A percentile compares a stretch with the other conserved stretches of the same genome.
phyloP scores from a whole-genome alignment of 2,888 invertebrate species.

The Antheraea yamamai region DNA sequence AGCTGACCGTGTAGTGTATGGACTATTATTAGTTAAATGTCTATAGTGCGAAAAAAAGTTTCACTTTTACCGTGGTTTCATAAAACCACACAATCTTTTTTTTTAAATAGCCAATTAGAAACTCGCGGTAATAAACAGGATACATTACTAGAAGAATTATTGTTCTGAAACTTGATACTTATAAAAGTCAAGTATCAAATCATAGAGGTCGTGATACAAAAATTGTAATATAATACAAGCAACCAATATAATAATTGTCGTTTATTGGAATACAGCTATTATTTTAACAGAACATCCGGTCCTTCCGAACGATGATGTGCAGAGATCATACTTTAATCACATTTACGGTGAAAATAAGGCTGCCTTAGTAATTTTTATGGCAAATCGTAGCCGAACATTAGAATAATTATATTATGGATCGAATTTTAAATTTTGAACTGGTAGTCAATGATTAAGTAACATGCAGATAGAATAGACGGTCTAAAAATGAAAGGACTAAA shows the following conservation, averaged over 20 bases:
- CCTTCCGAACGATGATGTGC: slow-evolving; percentile 39
- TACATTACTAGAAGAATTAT: neutral
- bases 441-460: slow-evolving; percentile 21
- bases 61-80: no score
- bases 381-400: slow-evolving; percentile 44
- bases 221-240: slow-evolving; percentile 49
- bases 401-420: slow-evolving; percentile 62
- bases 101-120: no score
- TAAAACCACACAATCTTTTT: no score
- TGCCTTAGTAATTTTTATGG: slow-evolving; percentile 35
- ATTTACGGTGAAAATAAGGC: slow-evolving; percentile 34
- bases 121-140: neutral
- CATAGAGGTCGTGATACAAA: slow-evolving; percentile 24
- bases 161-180: neutral
- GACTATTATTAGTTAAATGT: no score
- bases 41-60: no score
- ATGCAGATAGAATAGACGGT: neutral
- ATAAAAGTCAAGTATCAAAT: slow-evolving; percentile 51
- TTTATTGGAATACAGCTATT: slow-evolving; percentile 71
- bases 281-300: slow-evolving; percentile 80
- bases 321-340: slow-evolving; percentile 49
- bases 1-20: no score
- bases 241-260: slow-evolving; percentile 60
- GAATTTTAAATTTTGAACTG: slow-evolving; percentile 26
- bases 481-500: neutral